Evolutionary conservation across 1,140 invertebrate genomes (phyloP), one percentile per base, ranked within the genome.

Genomic region (Drosophila dunni): DNA sequence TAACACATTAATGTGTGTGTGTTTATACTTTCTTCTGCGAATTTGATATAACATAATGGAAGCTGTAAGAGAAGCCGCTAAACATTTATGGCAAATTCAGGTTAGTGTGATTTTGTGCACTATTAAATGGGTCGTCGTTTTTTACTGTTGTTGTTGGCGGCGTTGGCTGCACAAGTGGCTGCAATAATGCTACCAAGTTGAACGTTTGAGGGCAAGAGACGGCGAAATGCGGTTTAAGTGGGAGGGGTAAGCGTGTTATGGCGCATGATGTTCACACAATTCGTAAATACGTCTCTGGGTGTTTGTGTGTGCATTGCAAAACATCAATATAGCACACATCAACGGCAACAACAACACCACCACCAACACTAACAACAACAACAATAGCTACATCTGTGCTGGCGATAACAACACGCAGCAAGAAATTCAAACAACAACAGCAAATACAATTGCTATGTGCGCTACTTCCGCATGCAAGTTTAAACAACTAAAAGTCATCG

Each of bases 71-170:
- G 67, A 11, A 15, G 20, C 56, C 42, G 51, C 56, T 69, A 68
- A 65, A 73, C 84, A 69, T 89, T 88, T 89, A 82, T 75, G 84
- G 77, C 70, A 75, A 88, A 88, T 89, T 78, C 84, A 88, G 84
- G 84, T 88, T 88, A 88, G 84, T 88, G 71, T 89, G 84, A 81
- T 89, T 84, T 89, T 79, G 80, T 79, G 75, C 80, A 78, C 69
- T 80, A 75, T 67, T 72, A 85, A 88, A 88, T 88, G 77, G 83
- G 84, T 84, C 73, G 68, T 65, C 64, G 57, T 68, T 61, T 24
- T 61, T 61, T 61, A 44, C 44, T 69, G 38, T 44, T 38, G 40
- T 42, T 42, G 46, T 48, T 56, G 36, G 42, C 36, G 48, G 66
- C 63, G 60, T 63, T 36, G 15, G 51, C 50, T 57, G 72, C 73